Conservation (phyloP, 2,888 invertebrate genomes). For the Phortica magna region DNA sequence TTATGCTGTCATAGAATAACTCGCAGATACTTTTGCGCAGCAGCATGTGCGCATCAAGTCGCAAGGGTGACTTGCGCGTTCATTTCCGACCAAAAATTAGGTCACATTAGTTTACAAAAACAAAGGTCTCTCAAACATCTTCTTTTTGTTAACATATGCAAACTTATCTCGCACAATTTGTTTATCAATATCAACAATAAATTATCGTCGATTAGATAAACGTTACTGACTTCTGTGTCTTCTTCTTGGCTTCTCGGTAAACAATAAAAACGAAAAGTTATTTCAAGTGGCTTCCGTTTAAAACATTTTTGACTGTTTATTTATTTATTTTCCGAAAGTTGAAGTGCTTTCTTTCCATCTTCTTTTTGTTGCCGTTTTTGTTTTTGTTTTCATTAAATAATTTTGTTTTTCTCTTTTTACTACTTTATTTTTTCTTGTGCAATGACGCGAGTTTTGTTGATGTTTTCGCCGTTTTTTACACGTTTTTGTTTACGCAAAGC, state of each 20-base stretch:
- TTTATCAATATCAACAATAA: constrained; percentile 27
- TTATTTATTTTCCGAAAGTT: background rate
- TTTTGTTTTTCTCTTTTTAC: constrained; percentile 46
- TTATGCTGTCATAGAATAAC: background rate
- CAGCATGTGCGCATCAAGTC: background rate
- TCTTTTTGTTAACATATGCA: background rate
- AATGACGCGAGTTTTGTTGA: constrained; percentile 69
- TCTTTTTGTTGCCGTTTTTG: constrained; percentile 39
- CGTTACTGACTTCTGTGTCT: background rate
- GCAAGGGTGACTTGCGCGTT: background rate
- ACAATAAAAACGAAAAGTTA: background rate
- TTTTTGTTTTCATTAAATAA: constrained; percentile 46
- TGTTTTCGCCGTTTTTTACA: constrained; percentile 35
- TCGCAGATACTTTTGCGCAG: background rate
- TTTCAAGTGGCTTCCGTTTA: constrained; percentile 1
- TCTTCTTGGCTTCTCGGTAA: too few relatives aligned
- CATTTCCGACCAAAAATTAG: background rate
- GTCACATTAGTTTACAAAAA: background rate
- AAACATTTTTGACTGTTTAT: background rate
- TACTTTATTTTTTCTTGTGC: constrained; percentile 49
- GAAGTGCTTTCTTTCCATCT: constrained; percentile 19
- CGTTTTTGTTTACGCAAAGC: constrained; percentile 48
- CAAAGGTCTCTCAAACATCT: background rate
- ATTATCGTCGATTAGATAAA: constrained; percentile 25
- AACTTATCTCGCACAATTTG: background rate